Percentiles rank a stretch among this genome's conserved stretches.
Conservation (phyloP, 2,888 invertebrate species). For the Rhagophthalmus giganteus region DNA sequence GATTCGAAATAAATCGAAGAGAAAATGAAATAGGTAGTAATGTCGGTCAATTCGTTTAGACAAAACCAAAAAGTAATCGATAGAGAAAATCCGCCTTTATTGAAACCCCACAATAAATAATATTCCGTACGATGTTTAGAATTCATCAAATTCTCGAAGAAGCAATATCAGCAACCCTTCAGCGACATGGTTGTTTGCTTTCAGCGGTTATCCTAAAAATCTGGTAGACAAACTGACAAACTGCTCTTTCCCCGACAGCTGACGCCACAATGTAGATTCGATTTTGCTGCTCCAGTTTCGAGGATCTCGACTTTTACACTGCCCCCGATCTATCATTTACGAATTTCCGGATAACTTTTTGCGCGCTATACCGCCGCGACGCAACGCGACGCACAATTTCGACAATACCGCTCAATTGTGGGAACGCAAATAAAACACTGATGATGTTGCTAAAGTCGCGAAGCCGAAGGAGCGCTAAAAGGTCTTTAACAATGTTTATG, state of each 20-base stretch:
- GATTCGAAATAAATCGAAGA: neutral
- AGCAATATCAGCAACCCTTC: slow-evolving; percentile 14
- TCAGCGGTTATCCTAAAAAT: slow-evolving; percentile 25
- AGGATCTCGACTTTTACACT: neutral
- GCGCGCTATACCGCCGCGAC: no score
- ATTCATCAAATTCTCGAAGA: slow-evolving; percentile 13
- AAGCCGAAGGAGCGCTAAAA: slow-evolving; percentile 15
- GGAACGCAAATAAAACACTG: slow-evolving; percentile 17
- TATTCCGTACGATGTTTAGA: slow-evolving; percentile 8
- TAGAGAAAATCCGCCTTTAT: slow-evolving; percentile 1
- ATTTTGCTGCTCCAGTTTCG: slow-evolving; percentile 17
- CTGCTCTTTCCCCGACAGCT: slow-evolving; percentile 23
- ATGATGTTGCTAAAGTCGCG: slow-evolving; percentile 12
- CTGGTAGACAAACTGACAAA: slow-evolving; percentile 27
- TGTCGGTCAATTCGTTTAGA: slow-evolving; percentile 3
- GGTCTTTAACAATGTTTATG: slow-evolving; percentile 23
- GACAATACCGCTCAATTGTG: slow-evolving; percentile 6
- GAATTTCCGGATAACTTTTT: slow-evolving; percentile 10
- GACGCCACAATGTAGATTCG: slow-evolving; percentile 24
- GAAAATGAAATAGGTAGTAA: no score
- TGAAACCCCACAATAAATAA: slow-evolving; percentile 15
- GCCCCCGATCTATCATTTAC: slow-evolving; percentile 16
- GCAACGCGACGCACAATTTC: no score
- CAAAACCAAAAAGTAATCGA: slow-evolving; percentile 8
- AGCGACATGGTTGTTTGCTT: slow-evolving; percentile 13